These are phyloP conservation scores for Phymanthus crucifer DNA, from an alignment of 92 coral and sea anemone genomes.

Conservation along the genomic window DNA sequence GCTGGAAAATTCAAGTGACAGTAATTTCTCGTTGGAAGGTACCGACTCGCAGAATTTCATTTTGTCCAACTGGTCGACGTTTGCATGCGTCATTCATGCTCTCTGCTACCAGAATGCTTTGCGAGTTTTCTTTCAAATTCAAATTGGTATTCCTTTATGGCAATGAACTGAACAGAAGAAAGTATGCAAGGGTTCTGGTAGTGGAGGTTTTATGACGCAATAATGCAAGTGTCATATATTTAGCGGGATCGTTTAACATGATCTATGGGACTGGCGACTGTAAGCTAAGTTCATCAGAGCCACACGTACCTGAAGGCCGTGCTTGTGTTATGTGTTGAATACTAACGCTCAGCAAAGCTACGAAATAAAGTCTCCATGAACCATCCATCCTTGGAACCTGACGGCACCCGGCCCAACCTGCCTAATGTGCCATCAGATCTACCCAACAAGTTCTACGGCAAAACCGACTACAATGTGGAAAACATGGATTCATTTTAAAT, in stretches of 20 bases:
- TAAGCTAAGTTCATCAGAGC: too few species aligned
- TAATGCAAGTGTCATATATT: too few species aligned
- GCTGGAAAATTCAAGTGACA: not conserved
- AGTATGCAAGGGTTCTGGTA: too few species aligned
- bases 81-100: too few species aligned
- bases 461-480: not conserved
- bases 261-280: too few species aligned
- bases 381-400: not conserved
- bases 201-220: too few species aligned
- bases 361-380: not conserved
- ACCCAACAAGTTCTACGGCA: not conserved
- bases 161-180: too few species aligned
- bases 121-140: too few species aligned
- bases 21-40: not conserved
- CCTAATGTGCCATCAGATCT: not conserved
- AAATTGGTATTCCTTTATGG: too few species aligned
- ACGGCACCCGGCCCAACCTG: not conserved
- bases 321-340: not conserved
- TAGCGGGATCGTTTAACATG: too few species aligned
- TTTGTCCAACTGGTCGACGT: too few species aligned
- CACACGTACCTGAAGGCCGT: conserved; percentile 3
- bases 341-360: not conserved
- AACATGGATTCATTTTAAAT: not conserved
- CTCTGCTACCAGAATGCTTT: too few species aligned
- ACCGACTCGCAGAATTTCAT: not conserved